These are phyloP conservation scores for Mycteria americana DNA, from an alignment of 2,797 vertebrate species.

Conservation along the genomic window DNA sequence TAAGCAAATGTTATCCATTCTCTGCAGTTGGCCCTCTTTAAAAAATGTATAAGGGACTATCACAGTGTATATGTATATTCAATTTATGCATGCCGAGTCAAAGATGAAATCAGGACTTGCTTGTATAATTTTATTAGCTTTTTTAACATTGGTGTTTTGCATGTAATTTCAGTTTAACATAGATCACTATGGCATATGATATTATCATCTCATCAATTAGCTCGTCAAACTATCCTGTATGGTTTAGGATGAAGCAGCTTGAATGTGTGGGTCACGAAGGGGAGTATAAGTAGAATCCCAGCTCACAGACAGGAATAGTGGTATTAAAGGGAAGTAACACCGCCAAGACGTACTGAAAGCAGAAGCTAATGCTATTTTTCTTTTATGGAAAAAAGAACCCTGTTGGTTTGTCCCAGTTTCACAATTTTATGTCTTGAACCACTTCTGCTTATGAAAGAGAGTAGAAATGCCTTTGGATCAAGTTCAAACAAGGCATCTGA, in stretches of 20 bases:
- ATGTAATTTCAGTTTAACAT: background rate
- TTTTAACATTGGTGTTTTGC: background rate
- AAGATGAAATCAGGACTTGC: background rate
- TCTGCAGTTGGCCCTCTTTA: background rate
- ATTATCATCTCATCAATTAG: background rate
- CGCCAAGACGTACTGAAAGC: background rate
- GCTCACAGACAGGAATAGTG: background rate
- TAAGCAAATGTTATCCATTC: background rate
- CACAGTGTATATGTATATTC: background rate
- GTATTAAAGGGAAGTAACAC: background rate
- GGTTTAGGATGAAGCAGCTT: background rate
- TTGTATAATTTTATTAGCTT: background rate
- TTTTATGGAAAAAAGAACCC: background rate
- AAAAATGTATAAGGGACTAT: background rate
- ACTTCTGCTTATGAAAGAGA: conserved; percentile 40
- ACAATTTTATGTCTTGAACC: conserved; percentile 44
- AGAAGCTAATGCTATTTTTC: background rate
- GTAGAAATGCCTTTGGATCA: conserved; percentile 67
- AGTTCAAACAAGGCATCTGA: conserved; percentile 73
- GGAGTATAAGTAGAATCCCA: background rate
- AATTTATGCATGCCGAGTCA: background rate
- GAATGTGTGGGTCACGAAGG: background rate
- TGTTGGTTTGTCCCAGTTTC: conserved; percentile 20
- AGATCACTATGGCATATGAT: background rate
- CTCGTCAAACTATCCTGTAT: background rate